A percentile compares a stretch with the other conserved stretches of the same genome.
Conservation (phyloP, 2,888 invertebrate species). For the Chelonus formosanus region DNA sequence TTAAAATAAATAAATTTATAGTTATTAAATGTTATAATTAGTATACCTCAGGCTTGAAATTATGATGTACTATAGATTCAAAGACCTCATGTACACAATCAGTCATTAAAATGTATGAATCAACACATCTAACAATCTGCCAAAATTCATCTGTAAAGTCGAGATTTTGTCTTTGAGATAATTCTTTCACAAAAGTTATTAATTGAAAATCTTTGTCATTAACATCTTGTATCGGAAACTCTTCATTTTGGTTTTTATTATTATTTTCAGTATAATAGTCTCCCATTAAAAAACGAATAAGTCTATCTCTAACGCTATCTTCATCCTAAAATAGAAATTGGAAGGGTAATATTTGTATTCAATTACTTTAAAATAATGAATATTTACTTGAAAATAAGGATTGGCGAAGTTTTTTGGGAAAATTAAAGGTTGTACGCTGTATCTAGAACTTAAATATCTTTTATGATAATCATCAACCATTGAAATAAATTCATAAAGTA, state of each 20-base stretch:
- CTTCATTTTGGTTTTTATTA: conserved; percentile 2
- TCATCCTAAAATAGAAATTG: conserved; percentile 5
- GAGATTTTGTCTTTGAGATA: conserved; percentile 44
- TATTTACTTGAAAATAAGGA: conserved; percentile 41
- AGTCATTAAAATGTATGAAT: conserved; percentile 44
- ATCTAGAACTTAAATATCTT: conserved; percentile 37
- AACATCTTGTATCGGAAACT: not conserved
- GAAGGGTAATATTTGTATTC: not conserved
- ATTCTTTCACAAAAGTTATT: conserved; percentile 39
- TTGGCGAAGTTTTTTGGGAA: conserved; percentile 45
- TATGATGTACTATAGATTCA: conserved; percentile 41
- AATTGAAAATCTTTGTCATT: conserved; percentile 38
- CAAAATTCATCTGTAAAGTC: conserved; percentile 54
- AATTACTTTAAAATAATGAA: not conserved
- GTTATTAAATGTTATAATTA: not conserved
- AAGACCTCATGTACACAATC: conserved; percentile 47
- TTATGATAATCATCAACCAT: conserved; percentile 43
- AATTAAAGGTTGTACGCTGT: conserved; percentile 37
- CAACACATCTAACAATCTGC: conserved; percentile 41
- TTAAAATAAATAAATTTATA: not conserved
- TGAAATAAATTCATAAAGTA: conserved; percentile 46
- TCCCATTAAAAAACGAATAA: conserved; percentile 39
- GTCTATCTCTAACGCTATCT: not conserved
- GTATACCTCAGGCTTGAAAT: conserved; percentile 47
- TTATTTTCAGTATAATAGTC: conserved; percentile 24